Evolutionary conservation across 2,888 invertebrate genomes (phyloP), one percentile per base, ranked within the genome.

Genomic region (Trichogramma evanescens): DNA sequence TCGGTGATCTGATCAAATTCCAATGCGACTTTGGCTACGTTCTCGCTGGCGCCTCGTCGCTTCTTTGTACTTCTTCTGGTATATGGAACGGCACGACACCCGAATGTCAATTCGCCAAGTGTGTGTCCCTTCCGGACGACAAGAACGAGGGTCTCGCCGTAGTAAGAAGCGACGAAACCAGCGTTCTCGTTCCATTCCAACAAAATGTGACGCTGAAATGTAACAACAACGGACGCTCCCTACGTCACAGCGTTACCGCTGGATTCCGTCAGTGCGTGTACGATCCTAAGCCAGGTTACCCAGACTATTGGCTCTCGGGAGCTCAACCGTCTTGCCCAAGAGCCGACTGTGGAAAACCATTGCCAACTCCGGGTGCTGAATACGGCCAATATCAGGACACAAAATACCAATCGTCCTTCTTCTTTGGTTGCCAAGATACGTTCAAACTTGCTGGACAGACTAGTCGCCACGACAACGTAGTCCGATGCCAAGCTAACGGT

Each of bases 21-120:
- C 93, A 93, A 72, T 97, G 97, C 74, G 87, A 94, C 71, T 95
- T 96, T 77, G 97, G 97, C 13, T 94, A 92, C 74, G 89, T 94
- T 0, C 89, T 96, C 86, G 87, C 89, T 62, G 96, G 96, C 55
- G 89, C 91, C 54, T 86, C 92, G 0, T 87, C 91, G 5, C 80
- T 97, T 13, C 82, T 91, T 58, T 98, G 97, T 77, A 88, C 91
- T 1, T 90, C 92, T 4, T 89, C 88, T 74, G 97, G 97, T 53
- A 85, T 84, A 43, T 98, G 97, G 98, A 95, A 95, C 75, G 94
- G 94, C 68, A 88, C 93, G 5, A 86, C 89, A 49, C 97, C 98
- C 4, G 89, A 90, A 78, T 98, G 97, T 79, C 88, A 91, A 82
- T 93, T 95, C 83, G 94, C 94, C 44, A 88, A 91, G 71, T 95